Evolutionary conservation across 2,797 vertebrate genomes (phyloP), one percentile per base, ranked within the genome.

Genomic region (Myripristis murdjan): DNA sequence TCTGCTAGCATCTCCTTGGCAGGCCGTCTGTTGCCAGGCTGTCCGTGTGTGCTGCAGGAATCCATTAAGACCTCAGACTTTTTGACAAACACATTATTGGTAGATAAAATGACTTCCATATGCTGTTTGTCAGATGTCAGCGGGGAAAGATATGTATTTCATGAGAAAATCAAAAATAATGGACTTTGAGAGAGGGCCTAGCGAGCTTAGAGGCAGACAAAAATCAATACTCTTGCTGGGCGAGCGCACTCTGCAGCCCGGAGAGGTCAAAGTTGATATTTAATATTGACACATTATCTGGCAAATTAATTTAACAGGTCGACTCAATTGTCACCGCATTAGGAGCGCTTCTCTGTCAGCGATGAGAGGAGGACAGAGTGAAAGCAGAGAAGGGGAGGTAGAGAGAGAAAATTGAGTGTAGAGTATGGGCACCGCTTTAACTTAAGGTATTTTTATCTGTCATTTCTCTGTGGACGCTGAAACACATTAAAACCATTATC

Each of bases 101-200:
- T 87, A 94, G 95, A 96, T 96, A 94, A 95, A 96, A 95, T 87
- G 86, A 93, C 95, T 94, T 95, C 89, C 94, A 96, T 93, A 95
- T 95, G 95, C 83, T 96, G 95, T 96, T 96, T 97, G 95, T 95
- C 95, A 96, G 95, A 95, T 96, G 93, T 95, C 95, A 95, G 93
- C 71, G 84, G 88, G 81, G 86, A 93, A 82, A 95, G 94, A 96
- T 92, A 94, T 92, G 93, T 90, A 95, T 96, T 96, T 96, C 95
- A 95, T 89, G 94, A 93, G 88, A 94, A 97, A 96, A 96, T 95
- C 90, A 93, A 95, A 95, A 96, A 95, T 94, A 95, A 97, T 94
- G 93, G 94, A 96, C 92, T 91, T 89, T 92, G 94, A 96, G 96
- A 94, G 92, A 78, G 71, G 84, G 76, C 80, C 78, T 82, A 83